Conservation (phyloP, 2,113 vertebrate genomes). For the Corythoichthys haematopterus region DNA sequence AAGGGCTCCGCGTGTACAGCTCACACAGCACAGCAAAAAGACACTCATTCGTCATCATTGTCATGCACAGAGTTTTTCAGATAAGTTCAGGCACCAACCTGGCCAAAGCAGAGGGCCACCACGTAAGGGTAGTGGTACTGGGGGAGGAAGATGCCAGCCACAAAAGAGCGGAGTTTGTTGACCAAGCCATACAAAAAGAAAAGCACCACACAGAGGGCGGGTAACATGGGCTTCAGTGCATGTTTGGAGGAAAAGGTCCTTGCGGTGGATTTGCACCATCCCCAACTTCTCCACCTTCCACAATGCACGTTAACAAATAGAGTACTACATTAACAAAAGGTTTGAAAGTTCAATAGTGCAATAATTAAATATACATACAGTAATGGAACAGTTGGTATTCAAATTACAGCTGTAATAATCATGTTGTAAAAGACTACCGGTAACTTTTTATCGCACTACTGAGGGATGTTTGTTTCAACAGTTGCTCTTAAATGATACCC, state of each 20-base stretch:
- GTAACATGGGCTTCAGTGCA: constrained; percentile 45
- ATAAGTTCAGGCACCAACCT: constrained; percentile 56
- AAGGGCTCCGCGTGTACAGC: background rate
- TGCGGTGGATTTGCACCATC: constrained; percentile 11
- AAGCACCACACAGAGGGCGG: constrained; percentile 28
- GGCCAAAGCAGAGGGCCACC: constrained; percentile 63
- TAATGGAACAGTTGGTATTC: background rate
- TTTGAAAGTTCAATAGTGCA: background rate
- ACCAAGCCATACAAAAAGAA: constrained; percentile 54
- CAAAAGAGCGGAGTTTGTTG: constrained; percentile 64
- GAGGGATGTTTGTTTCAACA: too few species aligned
- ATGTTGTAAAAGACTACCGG: too few species aligned
- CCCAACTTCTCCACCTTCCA: constrained; percentile 21
- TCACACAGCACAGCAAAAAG: background rate
- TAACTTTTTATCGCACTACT: too few species aligned
- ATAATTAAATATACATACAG: background rate
- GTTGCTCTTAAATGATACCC: too few species aligned
- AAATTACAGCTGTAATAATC: background rate
- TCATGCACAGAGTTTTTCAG: background rate
- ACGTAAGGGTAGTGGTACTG: constrained; percentile 72
- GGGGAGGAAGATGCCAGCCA: constrained; percentile 66
- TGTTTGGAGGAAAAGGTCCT: constrained; percentile 11
- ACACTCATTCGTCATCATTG: background rate
- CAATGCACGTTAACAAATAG: background rate
- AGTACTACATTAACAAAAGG: background rate